Evolutionary conservation across 2,888 invertebrate genomes (phyloP), one percentile per base, ranked within the genome.

Genomic region (Thymelicus lineola): DNA sequence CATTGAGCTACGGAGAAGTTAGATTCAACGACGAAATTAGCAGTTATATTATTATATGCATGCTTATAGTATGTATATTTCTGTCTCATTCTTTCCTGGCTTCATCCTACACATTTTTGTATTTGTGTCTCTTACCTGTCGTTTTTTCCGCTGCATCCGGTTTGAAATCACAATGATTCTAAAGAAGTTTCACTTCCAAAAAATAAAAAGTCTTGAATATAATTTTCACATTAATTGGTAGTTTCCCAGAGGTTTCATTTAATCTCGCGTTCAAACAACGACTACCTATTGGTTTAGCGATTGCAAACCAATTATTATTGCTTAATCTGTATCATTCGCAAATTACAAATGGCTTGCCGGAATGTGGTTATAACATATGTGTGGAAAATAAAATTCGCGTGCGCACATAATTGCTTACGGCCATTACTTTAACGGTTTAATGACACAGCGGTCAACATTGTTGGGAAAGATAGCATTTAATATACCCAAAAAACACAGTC

Each of bases 361-460:
- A 76, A 74, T 75, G 74, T 65, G 72, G 72, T 72, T 73, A 74
- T 75, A 42, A 75, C 75, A 57, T 76, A 80, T 81, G 79, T 78
- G 76, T 81, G 76, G 75, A 77, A 82, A 82, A 79, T 83, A 83
- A 83, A 83, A 85, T 79, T 75, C 75, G 70, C 74, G 71, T 65
- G 76, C 75, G 76, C 12, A 53, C 17, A 20, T 80, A 81, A 82
- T 83, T 81, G 80, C 75, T 76, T 74, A 72, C 76, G 72, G 73
- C 74, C 76, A 48, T 61, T 46, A 61, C 61, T 14, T 46, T 61
- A 61, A 60, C 53, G 50, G 53, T 9, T 46, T 55, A 61, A 60
- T 53, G 42, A 61, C 36, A n/a, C 10, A 53, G 20, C 45, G 55
- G 64, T 50, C 59, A 66, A 66, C 59, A 48, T 10, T 36, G 48